These are phyloP conservation scores for Parazoanthus darwini DNA, from an alignment of 92 coral and sea anemone genomes.

Conservation along the genomic window DNA sequence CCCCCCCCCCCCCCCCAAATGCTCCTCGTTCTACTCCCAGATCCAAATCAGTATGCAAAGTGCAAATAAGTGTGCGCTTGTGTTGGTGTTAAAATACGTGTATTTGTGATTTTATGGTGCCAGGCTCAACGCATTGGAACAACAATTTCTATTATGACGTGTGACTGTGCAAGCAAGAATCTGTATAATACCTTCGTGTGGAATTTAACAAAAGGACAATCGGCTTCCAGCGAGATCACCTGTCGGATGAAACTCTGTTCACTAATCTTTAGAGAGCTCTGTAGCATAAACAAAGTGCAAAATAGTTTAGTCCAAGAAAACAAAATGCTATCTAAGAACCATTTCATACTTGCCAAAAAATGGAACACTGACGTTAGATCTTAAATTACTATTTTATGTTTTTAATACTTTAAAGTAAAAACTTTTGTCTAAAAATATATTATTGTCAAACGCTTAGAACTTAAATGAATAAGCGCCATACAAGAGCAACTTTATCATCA, in stretches of 20 bases:
- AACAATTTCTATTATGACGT: too few relatives aligned
- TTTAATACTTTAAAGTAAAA: too few relatives aligned
- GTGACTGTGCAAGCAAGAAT: background rate
- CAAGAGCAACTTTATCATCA: too few relatives aligned
- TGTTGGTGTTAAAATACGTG: background rate
- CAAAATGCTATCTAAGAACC: too few relatives aligned
- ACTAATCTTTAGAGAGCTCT: slow-evolving; percentile 86
- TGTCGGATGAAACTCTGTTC: slow-evolving; percentile 72
- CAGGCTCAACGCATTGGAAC: background rate
- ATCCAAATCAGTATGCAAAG: background rate
- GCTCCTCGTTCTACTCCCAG: background rate
- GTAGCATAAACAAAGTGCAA: background rate
- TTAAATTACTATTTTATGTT: too few relatives aligned
- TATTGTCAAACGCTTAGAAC: too few relatives aligned
- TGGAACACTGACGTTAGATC: too few relatives aligned
- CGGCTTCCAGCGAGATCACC: slow-evolving; percentile 81
- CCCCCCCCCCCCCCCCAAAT: too few relatives aligned
- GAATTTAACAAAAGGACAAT: slow-evolving; percentile 80
- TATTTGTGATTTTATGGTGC: background rate
- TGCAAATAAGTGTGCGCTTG: background rate
- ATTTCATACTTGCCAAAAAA: too few relatives aligned
- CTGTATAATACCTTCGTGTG: slow-evolving; percentile 68
- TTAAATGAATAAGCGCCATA: too few relatives aligned
- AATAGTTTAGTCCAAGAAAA: too few relatives aligned
- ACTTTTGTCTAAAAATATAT: too few relatives aligned